Evolutionary conservation across 2,797 vertebrate genomes (phyloP), one percentile per base, ranked within the genome.

Genomic region (Periparus ater): DNA sequence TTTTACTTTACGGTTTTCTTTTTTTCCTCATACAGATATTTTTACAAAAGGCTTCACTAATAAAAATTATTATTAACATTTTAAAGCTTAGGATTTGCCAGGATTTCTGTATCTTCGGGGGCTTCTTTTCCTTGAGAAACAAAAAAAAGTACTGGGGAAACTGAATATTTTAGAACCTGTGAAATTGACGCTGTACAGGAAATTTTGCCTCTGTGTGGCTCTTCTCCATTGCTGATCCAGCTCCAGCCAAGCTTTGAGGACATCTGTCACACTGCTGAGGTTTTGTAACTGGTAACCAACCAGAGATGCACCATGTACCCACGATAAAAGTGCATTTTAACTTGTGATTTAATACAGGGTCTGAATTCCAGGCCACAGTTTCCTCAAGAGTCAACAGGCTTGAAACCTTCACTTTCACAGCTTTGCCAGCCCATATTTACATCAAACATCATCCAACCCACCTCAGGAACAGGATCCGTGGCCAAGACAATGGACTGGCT

Each of bases 291-390:
- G 2, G 60, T 40, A 62, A 40, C 48, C 81, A 78, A 38, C 48
- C 47, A 19, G 66, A 48, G 23, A 29, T 18, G 23, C 51, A 57
- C n/a, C 1, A 10, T 17, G 5, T 20, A 50, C 34, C 48, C 34
- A 34, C 2, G 8, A 22, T 42, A n/a, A 34, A 58, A 42, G 11
- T 20, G 17, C 34, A 76, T 93, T 88, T 93, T 60, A 70, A 84
- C 7, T 48, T 57, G 40, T 82, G 51, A 92, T 93, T 91, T 82
- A 86, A 76, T 53, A 50, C 48, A 71, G 38, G 67, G 18, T 63
- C 63, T 85, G 63, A 79, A 91, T 44, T 95, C 53, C 88, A 67
- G 74, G 60, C 66, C 92, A 75, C 76, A 57, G 74, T 50, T 96
- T 95, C 83, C 85, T 89, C 53, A 58, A 73, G 51, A 91, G 25